A percentile compares a stretch with the other conserved stretches of the same genome.
Conservation (phyloP, 2,797 vertebrate genomes). For the Brotula barbata region DNA sequence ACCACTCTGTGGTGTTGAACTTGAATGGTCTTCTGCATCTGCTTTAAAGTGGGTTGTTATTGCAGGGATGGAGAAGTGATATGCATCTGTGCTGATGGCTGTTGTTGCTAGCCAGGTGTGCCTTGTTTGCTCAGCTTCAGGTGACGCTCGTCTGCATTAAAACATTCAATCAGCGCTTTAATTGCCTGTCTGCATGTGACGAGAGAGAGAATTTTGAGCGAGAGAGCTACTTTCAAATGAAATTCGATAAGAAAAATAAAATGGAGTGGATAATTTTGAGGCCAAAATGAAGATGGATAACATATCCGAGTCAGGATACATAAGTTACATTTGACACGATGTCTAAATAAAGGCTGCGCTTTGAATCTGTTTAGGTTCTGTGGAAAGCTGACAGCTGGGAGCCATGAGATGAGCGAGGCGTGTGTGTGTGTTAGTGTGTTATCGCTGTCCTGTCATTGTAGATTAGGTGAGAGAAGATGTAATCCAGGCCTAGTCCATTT, state of each 20-base stretch:
- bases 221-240: conserved; percentile 12
- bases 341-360: conserved; percentile 42
- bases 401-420: conserved; percentile 3
- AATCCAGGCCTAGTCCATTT: conserved; percentile 57
- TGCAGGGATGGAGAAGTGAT: conserved; percentile 28
- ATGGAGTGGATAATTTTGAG: not conserved
- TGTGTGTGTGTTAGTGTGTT: conserved; percentile 20
- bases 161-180: conserved; percentile 61
- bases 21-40: conserved; percentile 4
- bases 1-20: conserved; percentile 4
- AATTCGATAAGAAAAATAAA: conserved; percentile 37
- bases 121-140: conserved; percentile 76
- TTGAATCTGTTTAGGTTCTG: conserved; percentile 34
- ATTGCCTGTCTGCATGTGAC: conserved; percentile 58
- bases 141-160: conserved; percentile 72
- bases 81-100: conserved; percentile 48
- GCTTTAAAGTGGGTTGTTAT: conserved; percentile 25
- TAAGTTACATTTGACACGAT: conserved; percentile 28
- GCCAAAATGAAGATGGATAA: conserved; percentile 7
- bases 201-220: not conserved
- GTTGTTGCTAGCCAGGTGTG: conserved; percentile 75
- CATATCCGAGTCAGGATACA: conserved; percentile 9
- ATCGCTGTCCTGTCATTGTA: conserved; percentile 54
- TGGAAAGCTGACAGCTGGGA: conserved; percentile 42
- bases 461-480: conserved; percentile 66